Conservation (phyloP, 2,113 vertebrate genomes). For the Tympanuchus pallidicinctus region DNA sequence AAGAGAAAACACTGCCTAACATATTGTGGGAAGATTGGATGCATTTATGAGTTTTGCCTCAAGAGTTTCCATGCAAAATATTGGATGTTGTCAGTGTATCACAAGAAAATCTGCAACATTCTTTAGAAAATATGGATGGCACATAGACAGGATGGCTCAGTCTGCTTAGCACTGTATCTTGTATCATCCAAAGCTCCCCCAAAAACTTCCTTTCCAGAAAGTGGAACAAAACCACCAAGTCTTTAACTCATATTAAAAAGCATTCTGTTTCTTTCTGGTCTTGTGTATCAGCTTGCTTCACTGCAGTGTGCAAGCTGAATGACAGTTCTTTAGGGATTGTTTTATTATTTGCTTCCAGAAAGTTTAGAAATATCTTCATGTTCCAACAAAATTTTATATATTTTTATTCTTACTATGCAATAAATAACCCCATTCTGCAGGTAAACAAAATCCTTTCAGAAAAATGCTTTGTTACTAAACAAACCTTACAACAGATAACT, state of each 20-base stretch:
- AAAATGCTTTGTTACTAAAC: background rate
- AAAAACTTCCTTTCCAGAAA: background rate
- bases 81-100: background rate
- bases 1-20: background rate
- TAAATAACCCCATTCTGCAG: background rate
- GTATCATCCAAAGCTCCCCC: background rate
- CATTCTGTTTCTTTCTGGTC: background rate
- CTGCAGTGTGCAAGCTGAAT: background rate
- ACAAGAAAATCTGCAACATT: background rate
- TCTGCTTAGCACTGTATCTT: background rate
- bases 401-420: background rate
- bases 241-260: background rate
- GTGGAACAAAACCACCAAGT: background rate
- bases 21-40: background rate
- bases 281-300: background rate
- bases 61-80: background rate
- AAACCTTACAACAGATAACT: background rate
- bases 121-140: background rate
- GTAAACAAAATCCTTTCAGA: background rate
- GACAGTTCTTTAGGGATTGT: background rate
- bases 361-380: background rate
- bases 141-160: rapidly evolving
- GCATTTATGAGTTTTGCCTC: background rate
- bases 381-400: background rate
- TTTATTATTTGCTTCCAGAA: conserved; percentile 29